These are phyloP conservation scores for Petrocephalus microphthalmus DNA, from an alignment of 2,113 vertebrate genomes.

Conservation along the genomic window DNA sequence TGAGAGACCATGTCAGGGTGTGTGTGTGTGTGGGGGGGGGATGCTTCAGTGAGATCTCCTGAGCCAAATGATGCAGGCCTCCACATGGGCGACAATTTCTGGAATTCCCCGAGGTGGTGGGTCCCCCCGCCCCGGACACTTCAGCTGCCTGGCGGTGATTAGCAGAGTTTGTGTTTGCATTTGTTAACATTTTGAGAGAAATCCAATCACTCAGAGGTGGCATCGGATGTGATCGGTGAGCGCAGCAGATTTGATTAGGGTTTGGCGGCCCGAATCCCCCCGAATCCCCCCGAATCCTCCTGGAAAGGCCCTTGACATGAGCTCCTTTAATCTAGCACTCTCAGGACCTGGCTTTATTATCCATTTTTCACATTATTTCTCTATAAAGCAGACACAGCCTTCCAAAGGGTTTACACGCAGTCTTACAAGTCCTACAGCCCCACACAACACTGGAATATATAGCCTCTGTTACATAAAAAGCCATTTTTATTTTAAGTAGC, in stretches of 20 bases:
- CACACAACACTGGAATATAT: background rate
- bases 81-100: background rate
- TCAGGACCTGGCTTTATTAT: background rate
- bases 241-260: background rate
- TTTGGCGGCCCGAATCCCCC: background rate
- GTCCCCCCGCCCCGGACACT: background rate
- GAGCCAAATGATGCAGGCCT: background rate
- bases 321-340: background rate
- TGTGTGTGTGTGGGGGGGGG: background rate
- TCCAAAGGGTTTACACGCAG: background rate
- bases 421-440: background rate
- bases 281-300: background rate
- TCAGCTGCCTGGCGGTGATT: background rate
- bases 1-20: background rate
- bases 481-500: background rate
- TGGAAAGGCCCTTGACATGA: background rate
- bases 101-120: background rate
- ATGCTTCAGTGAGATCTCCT: background rate
- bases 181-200: background rate
- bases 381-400: background rate
- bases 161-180: background rate
- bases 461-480: background rate
- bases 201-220: background rate
- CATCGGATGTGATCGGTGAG: background rate
- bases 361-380: background rate